Base-by-base conservation (phyloP, 2,888 invertebrate species). In the Cistogaster globosa region DNA sequence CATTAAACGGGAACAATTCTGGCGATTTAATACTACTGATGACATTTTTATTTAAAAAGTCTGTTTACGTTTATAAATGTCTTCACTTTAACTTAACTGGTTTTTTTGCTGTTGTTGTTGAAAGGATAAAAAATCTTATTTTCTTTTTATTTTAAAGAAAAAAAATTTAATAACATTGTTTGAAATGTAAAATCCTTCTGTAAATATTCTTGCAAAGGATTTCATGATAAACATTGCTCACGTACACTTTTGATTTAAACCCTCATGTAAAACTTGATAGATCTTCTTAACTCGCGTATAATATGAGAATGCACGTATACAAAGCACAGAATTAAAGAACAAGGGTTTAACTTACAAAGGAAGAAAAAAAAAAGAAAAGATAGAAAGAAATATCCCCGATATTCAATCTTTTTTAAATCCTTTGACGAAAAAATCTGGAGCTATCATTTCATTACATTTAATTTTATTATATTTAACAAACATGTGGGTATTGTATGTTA, bases 201-300 rank as follows among this genome's bases (percentile, higher is more conserved):
- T 55, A 63, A 72, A 67, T 36, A 53, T 20, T 72, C 72, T 18
- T 53, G n/a, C 42, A 45, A 62, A 48, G 68, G 32, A 57, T 55
- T 45, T 45, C 68, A 75, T 75, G 65, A 58, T 11, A 14, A 71
- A 71, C 58, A 60, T 77, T 67, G 36, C 71, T 77, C 76, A 77
- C 76, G 76, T 83, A 67, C 53, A 45, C 65, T 72, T 58, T 58
- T 82, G 58, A 82, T 77, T 76, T 82, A 77, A 82, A 60, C 58
- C 53, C 71, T 58, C 38, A 71, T 60, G 45, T 45, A 53, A 53
- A 67, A 82, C 22, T 9, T 63, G 36, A 0, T 62, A 18, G 53
- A 32, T 22, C 36, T 72, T 69, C 57, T 8, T 22, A 20, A 16
- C 8, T 51, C n/a, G 53, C 36, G 7, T 8, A 22, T 20, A 20